Percentiles rank a stretch among this genome's conserved stretches.
phyloP scores from a whole-genome alignment of 1,140 invertebrate genomes.

The Pantala flavescens region DNA sequence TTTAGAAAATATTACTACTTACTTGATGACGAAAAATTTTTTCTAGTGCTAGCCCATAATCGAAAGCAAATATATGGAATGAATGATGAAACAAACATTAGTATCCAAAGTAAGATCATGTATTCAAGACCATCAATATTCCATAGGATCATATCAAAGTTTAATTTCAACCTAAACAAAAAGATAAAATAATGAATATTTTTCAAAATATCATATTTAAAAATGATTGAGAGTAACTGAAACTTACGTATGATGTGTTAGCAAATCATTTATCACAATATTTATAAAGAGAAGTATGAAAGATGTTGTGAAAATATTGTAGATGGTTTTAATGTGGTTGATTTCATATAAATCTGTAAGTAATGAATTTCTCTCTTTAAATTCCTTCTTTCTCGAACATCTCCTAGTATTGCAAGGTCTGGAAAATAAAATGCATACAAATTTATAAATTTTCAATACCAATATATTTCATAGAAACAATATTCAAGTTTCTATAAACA shows the following conservation, averaged over 20 bases:
- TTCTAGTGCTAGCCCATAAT: constrained; percentile 38
- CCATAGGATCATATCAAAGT: neutral
- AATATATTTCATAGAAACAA: no score
- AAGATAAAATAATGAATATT: neutral
- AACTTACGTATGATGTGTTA: neutral
- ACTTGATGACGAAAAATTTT: constrained; percentile 17
- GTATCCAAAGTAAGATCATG: constrained; percentile 40
- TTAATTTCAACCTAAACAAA: neutral
- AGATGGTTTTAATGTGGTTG: neutral
- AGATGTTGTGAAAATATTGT: neutral
- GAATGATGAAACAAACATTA: constrained; percentile 41
- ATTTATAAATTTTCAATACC: no score
- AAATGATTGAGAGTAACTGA: neutral
- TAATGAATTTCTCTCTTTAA: neutral
- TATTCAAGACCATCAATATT: no score
- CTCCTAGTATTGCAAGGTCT: no score
- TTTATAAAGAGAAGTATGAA: neutral
- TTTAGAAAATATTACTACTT: no score
- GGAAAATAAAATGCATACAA: no score
- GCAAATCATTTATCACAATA: neutral
- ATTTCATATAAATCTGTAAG: neutral
- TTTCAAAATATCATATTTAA: neutral
- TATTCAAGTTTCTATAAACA: no score
- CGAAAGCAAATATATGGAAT: constrained; percentile 41
- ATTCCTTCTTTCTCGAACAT: neutral